phyloP scores from a whole-genome alignment of 2,797 vertebrate species.

The Gymnopithys bicolor region DNA sequence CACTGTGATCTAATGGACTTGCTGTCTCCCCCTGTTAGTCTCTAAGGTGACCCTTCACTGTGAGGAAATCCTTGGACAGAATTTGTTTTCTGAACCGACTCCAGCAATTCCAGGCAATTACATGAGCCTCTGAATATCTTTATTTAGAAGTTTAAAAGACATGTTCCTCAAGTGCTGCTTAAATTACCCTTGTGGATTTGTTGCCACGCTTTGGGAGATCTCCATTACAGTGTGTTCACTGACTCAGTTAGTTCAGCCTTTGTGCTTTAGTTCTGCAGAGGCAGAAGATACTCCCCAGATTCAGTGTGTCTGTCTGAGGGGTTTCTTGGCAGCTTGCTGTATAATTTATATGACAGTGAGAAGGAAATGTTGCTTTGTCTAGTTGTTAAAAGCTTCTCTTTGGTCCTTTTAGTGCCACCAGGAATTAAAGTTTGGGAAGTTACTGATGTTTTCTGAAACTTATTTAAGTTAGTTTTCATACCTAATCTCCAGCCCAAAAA shows the following conservation, averaged over 20 bases:
- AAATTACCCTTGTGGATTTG: constrained; percentile 31
- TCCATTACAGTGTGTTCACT: not conserved
- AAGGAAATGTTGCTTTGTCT: not conserved
- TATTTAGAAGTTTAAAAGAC: constrained; percentile 36
- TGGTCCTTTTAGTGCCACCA: not conserved
- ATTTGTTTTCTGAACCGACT: constrained; percentile 50
- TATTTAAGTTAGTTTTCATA: not conserved
- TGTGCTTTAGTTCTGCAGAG: not conserved
- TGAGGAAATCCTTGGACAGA: constrained; percentile 23
- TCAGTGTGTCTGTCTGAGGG: not conserved
- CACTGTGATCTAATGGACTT: constrained; percentile 25
- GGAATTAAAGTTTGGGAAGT: not conserved
- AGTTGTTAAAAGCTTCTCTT: not conserved
- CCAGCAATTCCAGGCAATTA: constrained; percentile 52
- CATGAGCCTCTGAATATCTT: constrained; percentile 16
- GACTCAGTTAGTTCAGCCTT: not conserved
- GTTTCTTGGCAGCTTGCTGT: not conserved
- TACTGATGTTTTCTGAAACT: not conserved
- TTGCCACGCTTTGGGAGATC: not conserved
- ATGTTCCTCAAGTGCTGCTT: not conserved
- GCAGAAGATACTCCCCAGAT: not conserved
- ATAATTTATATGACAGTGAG: not conserved
- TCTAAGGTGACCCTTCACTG: constrained; percentile 27
- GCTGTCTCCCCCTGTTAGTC: constrained; percentile 44
- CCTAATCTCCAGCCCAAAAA: not conserved